phyloP scores from a whole-genome alignment of 53 echinoderm and acorn worm genomes.

The Glandiceps talaboti region DNA sequence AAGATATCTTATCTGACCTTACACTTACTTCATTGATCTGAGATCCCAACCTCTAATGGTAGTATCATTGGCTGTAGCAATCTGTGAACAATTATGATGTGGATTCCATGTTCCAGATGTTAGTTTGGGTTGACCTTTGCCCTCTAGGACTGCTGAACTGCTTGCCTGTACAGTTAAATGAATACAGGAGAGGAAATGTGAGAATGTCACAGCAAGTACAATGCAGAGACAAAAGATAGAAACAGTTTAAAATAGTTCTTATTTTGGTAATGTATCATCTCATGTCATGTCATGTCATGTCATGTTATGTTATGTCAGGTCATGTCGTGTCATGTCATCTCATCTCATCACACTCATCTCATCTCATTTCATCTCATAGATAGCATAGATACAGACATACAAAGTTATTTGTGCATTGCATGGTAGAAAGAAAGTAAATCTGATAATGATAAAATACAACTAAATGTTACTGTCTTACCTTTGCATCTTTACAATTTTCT shows the following conservation, averaged over 20 bases:
- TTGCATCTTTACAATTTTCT: conserved; percentile 52
- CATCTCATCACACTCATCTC: too few relatives aligned
- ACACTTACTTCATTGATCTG: conserved; percentile 74
- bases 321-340: too few relatives aligned
- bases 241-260: too few relatives aligned
- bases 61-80: conserved; percentile 86
- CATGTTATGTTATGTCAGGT: too few relatives aligned
- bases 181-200: not conserved
- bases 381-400: too few relatives aligned
- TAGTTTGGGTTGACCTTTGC: conserved; percentile 96
- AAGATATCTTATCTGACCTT: not conserved
- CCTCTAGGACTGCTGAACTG: conserved; percentile 66
- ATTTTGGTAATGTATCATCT: too few relatives aligned
- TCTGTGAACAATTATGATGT: conserved; percentile 90
- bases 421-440: too few relatives aligned
- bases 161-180: conserved; percentile 26
- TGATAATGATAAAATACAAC: too few relatives aligned
- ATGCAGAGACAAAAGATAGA: too few relatives aligned
- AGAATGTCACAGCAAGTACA: not conserved
- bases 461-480: conserved; percentile 31
- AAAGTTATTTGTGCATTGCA: too few relatives aligned
- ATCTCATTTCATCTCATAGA: too few relatives aligned
- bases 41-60: conserved; percentile 95
- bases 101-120: conserved; percentile 88
- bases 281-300: too few relatives aligned